Evolutionary conservation across 2,113 vertebrate genomes (phyloP).

Genomic region (Bufo bufo): DNA sequence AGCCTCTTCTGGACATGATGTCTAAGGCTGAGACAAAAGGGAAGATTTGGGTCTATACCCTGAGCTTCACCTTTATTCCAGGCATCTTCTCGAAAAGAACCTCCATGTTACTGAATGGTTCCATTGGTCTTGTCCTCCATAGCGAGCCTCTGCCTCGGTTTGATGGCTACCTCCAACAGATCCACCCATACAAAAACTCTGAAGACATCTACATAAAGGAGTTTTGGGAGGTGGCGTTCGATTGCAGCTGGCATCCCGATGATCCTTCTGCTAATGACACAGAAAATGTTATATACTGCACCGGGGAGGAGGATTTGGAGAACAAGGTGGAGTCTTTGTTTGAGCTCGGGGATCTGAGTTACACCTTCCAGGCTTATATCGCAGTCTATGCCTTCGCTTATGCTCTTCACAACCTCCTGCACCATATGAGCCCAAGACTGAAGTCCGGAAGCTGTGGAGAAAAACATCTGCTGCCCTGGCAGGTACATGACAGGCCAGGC

Average conservation of each 20-base stretch:
- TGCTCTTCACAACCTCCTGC: slow-evolving; percentile 33
- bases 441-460: background rate
- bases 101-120: slow-evolving; percentile 24
- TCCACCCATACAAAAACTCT: slow-evolving; percentile 1
- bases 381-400: slow-evolving; percentile 43
- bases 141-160: slow-evolving; percentile 30
- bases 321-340: background rate
- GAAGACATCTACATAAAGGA: slow-evolving; percentile 20
- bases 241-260: background rate
- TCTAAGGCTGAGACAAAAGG: background rate
- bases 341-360: slow-evolving; percentile 37
- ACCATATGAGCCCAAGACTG: background rate
- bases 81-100: slow-evolving; percentile 15
- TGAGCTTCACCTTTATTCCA: slow-evolving; percentile 39
- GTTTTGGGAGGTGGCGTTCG: slow-evolving; percentile 38
- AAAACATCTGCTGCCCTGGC: slow-evolving; percentile 19
- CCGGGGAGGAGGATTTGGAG: background rate
- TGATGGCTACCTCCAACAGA: background rate
- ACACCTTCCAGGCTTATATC: slow-evolving; percentile 50
- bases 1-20: slow-evolving; percentile 43
- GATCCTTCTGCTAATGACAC: background rate
- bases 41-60: slow-evolving; percentile 35
- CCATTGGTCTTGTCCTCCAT: slow-evolving; percentile 38
- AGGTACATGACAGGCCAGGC: background rate
- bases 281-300: background rate